Base-by-base conservation (phyloP, 2,113 vertebrate genomes). In the Pelobates fuscus region DNA sequence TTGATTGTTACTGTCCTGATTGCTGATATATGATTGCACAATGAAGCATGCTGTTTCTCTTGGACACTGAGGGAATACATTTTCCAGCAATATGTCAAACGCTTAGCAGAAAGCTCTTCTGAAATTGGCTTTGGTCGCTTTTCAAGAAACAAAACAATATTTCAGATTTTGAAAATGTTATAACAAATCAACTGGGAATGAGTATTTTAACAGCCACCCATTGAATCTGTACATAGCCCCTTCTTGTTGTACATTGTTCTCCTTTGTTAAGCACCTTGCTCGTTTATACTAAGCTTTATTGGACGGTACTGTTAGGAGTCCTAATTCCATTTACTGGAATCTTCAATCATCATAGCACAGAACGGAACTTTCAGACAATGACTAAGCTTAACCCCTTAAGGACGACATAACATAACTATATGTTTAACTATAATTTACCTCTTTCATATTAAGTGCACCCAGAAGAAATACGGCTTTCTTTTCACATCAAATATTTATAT, bases 51-150 rank as follows among this genome's bases (percentile, higher is more conserved):
- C 77, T 84, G 79, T 84, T 88, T 32, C 79, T 73, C 44, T 81
- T 84, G 83, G 84, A 60, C 60, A 1, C 30, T 23, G 2, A 0
- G 0, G 2, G 54, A 60, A 55, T 8, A 68, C 41, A 62, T 49
- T 71, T 83, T 84, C 80, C 83, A 82, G 77, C 70, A 71, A 77
- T 73, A 41, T 76, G 78, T 81, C 80, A 80, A 67, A 62, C 46
- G 71, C 61, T 27, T 49, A 0, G 44, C 78, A 23, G 60, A 68
- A 65, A 75, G 65, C 70, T 61, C 65, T 77, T 66, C 0, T 25
- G 49, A 57, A 65, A 71, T 27, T 41, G 8, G 65, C 43, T 66
- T 37, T 54, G 67, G 78, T 80, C 60, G 46, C 11, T 54, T 68
- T 80, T 70, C 71, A 81, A 64, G 77, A 78, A 54, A 6, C 62